Base-by-base conservation (phyloP, 2,797 vertebrate genomes). In the Psittacula derbiana region DNA sequence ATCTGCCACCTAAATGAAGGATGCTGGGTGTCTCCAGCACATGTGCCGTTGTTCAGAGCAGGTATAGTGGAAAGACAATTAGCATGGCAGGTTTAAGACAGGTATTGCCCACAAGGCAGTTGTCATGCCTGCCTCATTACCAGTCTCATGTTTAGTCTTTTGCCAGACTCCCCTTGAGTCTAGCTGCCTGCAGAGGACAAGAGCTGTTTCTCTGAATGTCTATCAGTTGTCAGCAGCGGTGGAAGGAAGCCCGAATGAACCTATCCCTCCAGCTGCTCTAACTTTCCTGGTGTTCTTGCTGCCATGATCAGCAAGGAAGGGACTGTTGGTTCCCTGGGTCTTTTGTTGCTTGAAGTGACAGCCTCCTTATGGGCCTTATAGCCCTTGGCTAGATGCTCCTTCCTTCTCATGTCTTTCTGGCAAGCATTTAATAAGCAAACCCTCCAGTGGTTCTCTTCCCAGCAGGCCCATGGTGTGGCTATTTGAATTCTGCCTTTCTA, bases 151-250 rank as follows among this genome's bases (percentile, higher is more conserved):
- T 33, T 74, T 41, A 49, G 6, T 27, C 50, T 71, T 65, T 66
- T 70, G 67, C 28, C 64, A 83, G 73, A 9, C 16, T 83, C 21
- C 36, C 60, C 52, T 46, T 30, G 21, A 23, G 49, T 14, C n/a
- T 21, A 13, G n/a, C 55, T 70, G 27, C 27, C 60, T 67, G 64
- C 18, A 65, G 58, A 85, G 47, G 57, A 65, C 16, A n/a, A 30
- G 75, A 64, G 21, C 70, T 52, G 11, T 84, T 90, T 33, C 40
- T 58, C 47, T 52, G 70, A 12, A 8, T 50, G 61, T 31, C 55
- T 57, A 0, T 10, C 1, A 0, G 23, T 24, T 44, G 60, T n/a
- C 66, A 43, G 76, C 57, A 81, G 65, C 0, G 1, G 43, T 30
- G 8, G 24, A 40, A 67, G 50, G 61, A 80, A 67, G 41, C 27